Evolutionary conservation across 2,888 invertebrate genomes (phyloP).

Genomic region (Drosophila borborema): DNA sequence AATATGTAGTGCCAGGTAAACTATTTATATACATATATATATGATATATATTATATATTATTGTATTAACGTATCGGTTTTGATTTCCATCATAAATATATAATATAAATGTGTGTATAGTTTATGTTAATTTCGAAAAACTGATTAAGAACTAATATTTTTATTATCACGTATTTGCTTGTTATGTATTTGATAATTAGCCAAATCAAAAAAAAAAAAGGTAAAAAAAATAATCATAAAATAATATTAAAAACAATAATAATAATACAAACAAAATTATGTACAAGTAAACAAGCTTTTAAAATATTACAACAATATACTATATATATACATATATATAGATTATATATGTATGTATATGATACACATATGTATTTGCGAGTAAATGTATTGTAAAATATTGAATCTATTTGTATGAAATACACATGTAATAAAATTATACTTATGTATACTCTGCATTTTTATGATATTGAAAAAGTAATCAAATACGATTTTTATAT

Average conservation of each 20-base stretch:
- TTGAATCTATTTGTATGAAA: constrained; percentile 81
- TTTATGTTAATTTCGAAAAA: constrained; percentile 60
- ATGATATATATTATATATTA: constrained; percentile 22
- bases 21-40: constrained; percentile 24
- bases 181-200: constrained; percentile 71
- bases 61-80: constrained; percentile 28
- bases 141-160: constrained; percentile 58
- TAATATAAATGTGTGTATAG: constrained; percentile 71
- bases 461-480: constrained; percentile 51
- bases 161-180: constrained; percentile 68
- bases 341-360: constrained; percentile 20
- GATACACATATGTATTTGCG: constrained; percentile 64
- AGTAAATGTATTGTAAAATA: constrained; percentile 75
- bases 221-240: constrained; percentile 34
- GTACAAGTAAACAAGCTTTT: constrained; percentile 69
- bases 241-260: background rate
- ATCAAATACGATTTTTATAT: background rate
- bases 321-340: background rate
- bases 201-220: constrained; percentile 51
- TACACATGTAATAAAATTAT: constrained; percentile 69
- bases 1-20: constrained; percentile 58
- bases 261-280: constrained; percentile 17
- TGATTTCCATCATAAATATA: constrained; percentile 54
- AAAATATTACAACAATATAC: constrained; percentile 56
- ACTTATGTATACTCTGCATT: constrained; percentile 50